These are phyloP conservation scores for Coremacera marginata DNA, from an alignment of 2,888 invertebrate genomes.

Conservation along the genomic window DNA sequence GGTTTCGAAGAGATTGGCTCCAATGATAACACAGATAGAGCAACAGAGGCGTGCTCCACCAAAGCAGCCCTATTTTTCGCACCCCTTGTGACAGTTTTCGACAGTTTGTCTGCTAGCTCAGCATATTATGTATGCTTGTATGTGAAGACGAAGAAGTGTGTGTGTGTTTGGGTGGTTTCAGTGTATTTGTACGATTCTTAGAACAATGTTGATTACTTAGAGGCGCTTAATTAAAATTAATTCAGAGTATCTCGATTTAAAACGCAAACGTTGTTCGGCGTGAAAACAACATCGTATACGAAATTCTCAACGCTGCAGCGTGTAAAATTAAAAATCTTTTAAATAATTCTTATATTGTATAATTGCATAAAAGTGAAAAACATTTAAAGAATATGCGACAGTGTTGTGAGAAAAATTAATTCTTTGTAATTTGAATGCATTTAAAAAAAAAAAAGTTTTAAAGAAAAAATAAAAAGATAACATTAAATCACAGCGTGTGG, in stretches of 20 bases:
- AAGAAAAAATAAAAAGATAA: background rate
- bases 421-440: too few relatives aligned
- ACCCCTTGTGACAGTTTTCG: background rate
- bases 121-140: background rate
- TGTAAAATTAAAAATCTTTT: background rate
- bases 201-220: constrained; percentile 48
- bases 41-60: background rate
- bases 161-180: background rate
- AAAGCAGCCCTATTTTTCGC: constrained; percentile 40
- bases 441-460: background rate
- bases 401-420: too few relatives aligned
- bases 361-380: background rate
- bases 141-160: background rate
- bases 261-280: constrained; percentile 54
- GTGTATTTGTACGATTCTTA: background rate
- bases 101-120: background rate
- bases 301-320: background rate
- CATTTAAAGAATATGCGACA: background rate
- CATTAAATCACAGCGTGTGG: background rate
- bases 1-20: constrained; percentile 52
- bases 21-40: constrained; percentile 44
- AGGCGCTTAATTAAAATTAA: constrained; percentile 57
- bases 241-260: constrained; percentile 55
- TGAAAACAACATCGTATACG: constrained; percentile 47
- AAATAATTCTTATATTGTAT: background rate